Base-by-base conservation (phyloP, 2,113 vertebrate species). In the Aptenodytes forsteri region DNA sequence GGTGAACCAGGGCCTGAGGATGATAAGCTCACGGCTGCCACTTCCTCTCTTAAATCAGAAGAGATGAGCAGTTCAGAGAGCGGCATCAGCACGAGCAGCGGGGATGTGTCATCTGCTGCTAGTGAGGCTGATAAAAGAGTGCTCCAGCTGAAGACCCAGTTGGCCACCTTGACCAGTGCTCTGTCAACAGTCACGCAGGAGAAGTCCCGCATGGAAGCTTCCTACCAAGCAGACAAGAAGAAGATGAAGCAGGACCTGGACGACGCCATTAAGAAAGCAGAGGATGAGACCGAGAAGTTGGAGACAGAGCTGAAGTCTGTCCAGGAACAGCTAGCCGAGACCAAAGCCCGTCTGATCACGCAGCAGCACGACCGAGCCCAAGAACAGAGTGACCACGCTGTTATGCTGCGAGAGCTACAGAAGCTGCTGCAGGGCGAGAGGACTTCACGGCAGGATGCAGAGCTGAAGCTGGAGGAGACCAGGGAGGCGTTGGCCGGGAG, bases 181-280 rank as follows among this genome's bases (percentile, higher is more conserved):
- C 96, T 99, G 96, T 97, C 99, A 15, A 99, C 99, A 0, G 99
- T 99, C 55, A 98, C 99, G 0, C 99, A 98, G 97, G 99, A 99
- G 96, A 99, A 99, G 94, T 99, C 99, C 8, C 98, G 99, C 40
- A 99, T 99, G 99, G 99, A 99, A 90, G 99, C 99, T 7, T 99
- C 98, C 6, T 99, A 99, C 95, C 98, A 99, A 97, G 99, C 99
- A 0, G 99, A 99, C 97, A 99, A 99, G 97, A 98, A 98, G 29
- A 99, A 98, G 97, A 98, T 99, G 97, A 99, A 99, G 96, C 99
- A 99, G 97, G 99, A 99, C 34, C 92, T 98, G 93, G 99, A 99
- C 61, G 99, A 99, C 7, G 97, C 98, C 50, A 56, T 93, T 52
- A 97, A 91, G 29, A 98, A 87, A 25, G 97, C 98, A 11, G 98